These are phyloP conservation scores for Oscheius sp. DNA, from an alignment of 2,888 invertebrate genomes.

Conservation along the genomic window DNA sequence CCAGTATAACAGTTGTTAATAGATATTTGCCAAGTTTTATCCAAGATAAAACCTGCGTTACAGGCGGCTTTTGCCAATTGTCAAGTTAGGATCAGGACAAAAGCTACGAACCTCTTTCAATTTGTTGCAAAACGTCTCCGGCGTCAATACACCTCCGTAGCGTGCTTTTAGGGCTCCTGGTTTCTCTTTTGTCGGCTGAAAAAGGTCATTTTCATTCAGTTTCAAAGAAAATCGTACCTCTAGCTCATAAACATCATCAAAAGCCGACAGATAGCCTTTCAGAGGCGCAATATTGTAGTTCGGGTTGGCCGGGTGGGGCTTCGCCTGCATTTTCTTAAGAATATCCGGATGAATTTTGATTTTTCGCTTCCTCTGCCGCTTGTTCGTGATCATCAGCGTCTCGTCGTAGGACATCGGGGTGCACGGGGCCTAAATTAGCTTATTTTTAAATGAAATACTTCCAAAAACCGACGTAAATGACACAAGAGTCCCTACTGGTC, in stretches of 20 bases:
- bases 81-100: too few relatives aligned
- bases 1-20: neutral
- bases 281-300: slow-evolving; percentile 46
- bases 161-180: neutral
- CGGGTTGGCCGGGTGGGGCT: slow-evolving; percentile 40
- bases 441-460: neutral
- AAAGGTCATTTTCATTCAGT: neutral
- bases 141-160: neutral
- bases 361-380: slow-evolving; percentile 35
- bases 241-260: slow-evolving; percentile 62
- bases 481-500: slow-evolving; percentile 41
- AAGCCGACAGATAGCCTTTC: slow-evolving; percentile 59
- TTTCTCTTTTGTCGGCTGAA: slow-evolving; percentile 6
- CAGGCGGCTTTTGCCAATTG: too few relatives aligned
- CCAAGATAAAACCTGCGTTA: too few relatives aligned
- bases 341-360: slow-evolving; percentile 46
- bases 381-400: slow-evolving; percentile 31
- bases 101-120: slow-evolving; percentile 11
- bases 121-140: neutral
- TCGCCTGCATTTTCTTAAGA: slow-evolving; percentile 40
- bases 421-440: slow-evolving; percentile 44
- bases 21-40: too few relatives aligned
- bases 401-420: slow-evolving; percentile 49
- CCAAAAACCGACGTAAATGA: slow-evolving; percentile 45
- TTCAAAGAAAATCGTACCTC: slow-evolving; percentile 17